Conservation (phyloP, 1,140 invertebrate species). For the Drosophila bocqueti region DNA sequence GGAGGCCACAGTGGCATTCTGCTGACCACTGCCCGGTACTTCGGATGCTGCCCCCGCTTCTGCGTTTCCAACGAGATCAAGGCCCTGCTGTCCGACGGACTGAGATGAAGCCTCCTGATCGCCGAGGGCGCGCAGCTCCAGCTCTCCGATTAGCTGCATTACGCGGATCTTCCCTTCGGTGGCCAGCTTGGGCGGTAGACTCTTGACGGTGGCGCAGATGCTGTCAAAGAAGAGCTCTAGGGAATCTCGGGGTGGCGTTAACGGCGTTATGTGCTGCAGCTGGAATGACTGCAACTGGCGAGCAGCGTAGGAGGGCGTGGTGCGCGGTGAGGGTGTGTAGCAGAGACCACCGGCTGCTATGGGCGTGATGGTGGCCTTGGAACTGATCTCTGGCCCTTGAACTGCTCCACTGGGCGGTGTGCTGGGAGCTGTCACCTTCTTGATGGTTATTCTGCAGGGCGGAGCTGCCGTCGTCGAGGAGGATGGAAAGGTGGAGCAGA, state of each 20-base stretch:
- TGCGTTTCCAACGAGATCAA: conserved; percentile 23
- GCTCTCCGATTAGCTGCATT: conserved; percentile 75
- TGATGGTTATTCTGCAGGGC: conserved; percentile 73
- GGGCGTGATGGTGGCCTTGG: conserved; percentile 71
- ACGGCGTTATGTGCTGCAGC: conserved; percentile 44
- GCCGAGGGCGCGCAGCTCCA: conserved; percentile 71
- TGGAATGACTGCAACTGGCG: conserved; percentile 58
- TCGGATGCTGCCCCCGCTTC: conserved; percentile 19
- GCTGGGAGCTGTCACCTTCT: conserved; percentile 56
- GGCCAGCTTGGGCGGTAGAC: conserved; percentile 72
- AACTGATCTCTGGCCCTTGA: conserved; percentile 56
- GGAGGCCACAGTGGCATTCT: conserved; percentile 70
- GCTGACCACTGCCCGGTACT: conserved; percentile 58
- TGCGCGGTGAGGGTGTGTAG: conserved; percentile 27
- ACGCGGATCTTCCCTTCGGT: conserved; percentile 77
- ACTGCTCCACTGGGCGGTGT: conserved; percentile 16
- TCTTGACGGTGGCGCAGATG: conserved; percentile 73
- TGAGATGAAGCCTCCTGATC: conserved; percentile 56
- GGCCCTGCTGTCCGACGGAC: conserved; percentile 4
- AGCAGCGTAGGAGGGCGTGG: conserved; percentile 35
- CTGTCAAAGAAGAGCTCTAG: conserved; percentile 81
- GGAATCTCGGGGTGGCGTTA: conserved; percentile 53
- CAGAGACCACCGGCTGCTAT: conserved; percentile 32
- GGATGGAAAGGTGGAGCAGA: conserved; percentile 17
- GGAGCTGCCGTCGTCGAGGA: conserved; percentile 13